Conservation (phyloP, 2,888 invertebrate genomes). For the Drosophila engyochracea region DNA sequence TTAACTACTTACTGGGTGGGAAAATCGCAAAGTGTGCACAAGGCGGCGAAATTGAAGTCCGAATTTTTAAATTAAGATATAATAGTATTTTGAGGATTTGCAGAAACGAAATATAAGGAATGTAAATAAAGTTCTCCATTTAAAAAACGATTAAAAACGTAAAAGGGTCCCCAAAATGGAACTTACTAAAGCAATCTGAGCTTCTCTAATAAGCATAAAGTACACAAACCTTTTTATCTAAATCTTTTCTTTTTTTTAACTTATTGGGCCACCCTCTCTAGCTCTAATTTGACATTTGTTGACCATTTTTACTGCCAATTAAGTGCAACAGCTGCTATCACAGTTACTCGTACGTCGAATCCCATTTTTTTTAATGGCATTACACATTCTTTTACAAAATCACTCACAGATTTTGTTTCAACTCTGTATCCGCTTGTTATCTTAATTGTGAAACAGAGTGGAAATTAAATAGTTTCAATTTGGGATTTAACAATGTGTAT, state of each 20-base stretch:
- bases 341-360: conserved; percentile 11
- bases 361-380: conserved; percentile 38
- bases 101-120: neutral
- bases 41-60: neutral
- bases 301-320: conserved; percentile 76
- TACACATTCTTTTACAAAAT: conserved; percentile 32
- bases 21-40: neutral
- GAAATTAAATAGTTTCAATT: conserved; percentile 14
- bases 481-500: conserved; percentile 16
- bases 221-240: neutral
- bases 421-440: conserved; percentile 17
- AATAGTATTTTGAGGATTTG: neutral
- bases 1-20: neutral
- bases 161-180: neutral
- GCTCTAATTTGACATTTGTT: conserved; percentile 52
- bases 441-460: neutral
- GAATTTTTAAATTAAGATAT: neutral
- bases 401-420: conserved; percentile 19
- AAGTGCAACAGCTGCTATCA: conserved; percentile 62
- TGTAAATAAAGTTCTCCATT: neutral
- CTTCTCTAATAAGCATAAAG: neutral
- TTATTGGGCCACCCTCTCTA: conserved; percentile 4
- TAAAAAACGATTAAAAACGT: neutral
- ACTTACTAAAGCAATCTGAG: neutral
- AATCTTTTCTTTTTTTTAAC: neutral